Percentiles rank a stretch among this genome's conserved stretches.
These are phyloP conservation scores for Crax fasciolata DNA, from an alignment of 2,797 vertebrate genomes.

Conservation along the genomic window DNA sequence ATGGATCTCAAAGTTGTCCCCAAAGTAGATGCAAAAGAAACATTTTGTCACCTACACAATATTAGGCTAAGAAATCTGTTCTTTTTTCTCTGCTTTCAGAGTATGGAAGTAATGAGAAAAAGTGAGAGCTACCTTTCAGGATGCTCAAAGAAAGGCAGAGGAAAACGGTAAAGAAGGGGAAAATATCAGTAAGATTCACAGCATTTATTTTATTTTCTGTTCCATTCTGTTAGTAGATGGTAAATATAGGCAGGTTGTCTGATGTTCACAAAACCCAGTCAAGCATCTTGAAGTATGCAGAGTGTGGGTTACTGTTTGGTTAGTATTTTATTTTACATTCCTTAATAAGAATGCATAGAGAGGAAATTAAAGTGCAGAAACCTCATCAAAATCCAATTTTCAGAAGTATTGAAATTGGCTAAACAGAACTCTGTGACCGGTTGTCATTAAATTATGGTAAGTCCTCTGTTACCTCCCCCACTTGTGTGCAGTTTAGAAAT, in stretches of 20 bases:
- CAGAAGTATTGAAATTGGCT: constrained; percentile 64
- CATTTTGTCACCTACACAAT: background rate
- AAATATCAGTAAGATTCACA: background rate
- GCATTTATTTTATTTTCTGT: background rate
- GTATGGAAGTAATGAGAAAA: background rate
- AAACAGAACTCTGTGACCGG: constrained; percentile 42
- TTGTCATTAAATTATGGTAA: constrained; percentile 69
- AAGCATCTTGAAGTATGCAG: constrained; percentile 9
- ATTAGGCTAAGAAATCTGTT: background rate
- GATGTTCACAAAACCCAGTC: constrained; percentile 13
- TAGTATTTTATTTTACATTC: constrained; percentile 21
- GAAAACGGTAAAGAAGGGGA: background rate
- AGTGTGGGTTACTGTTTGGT: background rate
- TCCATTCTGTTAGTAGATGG: background rate
- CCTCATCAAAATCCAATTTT: constrained; percentile 78
- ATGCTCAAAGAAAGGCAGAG: background rate
- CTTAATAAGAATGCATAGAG: constrained; percentile 9
- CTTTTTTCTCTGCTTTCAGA: background rate
- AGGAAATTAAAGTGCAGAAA: constrained; percentile 68
- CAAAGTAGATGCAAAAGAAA: background rate
- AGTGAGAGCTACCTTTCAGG: background rate
- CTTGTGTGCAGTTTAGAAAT: constrained; percentile 47
- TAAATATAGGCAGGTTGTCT: background rate
- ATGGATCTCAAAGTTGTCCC: background rate
- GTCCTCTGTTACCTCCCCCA: constrained; percentile 52